These are phyloP conservation scores for Syngnathus scovelli DNA, from an alignment of 2,113 vertebrate species.

Conservation along the genomic window DNA sequence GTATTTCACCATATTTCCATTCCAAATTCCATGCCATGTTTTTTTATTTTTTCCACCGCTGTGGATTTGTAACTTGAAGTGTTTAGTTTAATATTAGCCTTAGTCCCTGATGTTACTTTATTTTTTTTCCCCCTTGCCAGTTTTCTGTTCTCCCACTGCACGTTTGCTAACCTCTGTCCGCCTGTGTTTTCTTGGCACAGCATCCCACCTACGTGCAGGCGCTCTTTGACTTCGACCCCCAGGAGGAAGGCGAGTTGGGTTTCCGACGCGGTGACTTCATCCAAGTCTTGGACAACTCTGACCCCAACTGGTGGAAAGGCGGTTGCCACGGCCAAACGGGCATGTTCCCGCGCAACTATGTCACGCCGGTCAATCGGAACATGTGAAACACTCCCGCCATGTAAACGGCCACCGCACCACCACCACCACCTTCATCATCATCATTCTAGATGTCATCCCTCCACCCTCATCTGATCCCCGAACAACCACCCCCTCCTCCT, in stretches of 20 bases:
- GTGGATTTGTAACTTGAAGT: neutral
- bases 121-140: neutral
- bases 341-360: conserved; percentile 99
- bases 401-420: conserved; percentile 23
- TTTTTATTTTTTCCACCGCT: no score
- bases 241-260: conserved; percentile 97
- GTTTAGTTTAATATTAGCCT: neutral
- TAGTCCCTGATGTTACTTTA: neutral
- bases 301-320: conserved; percentile 99
- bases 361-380: conserved; percentile 94
- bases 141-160: neutral
- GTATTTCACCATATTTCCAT: no score
- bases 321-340: conserved; percentile 94
- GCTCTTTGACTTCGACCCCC: conserved; percentile 97
- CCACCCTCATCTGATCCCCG: conserved; percentile 59
- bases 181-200: conserved; percentile 14
- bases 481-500: conserved; percentile 76
- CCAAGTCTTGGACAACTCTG: conserved; percentile 99
- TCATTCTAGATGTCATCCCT: conserved; percentile 41
- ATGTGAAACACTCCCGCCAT: conserved; percentile 74
- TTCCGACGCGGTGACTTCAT: conserved; percentile 97
- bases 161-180: neutral
- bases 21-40: no score
- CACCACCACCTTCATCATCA: conserved; percentile 29
- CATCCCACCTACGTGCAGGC: conserved; percentile 90